Conservation (phyloP, 1,140 invertebrate genomes). For the Mycetomoellerius zeteki region DNA sequence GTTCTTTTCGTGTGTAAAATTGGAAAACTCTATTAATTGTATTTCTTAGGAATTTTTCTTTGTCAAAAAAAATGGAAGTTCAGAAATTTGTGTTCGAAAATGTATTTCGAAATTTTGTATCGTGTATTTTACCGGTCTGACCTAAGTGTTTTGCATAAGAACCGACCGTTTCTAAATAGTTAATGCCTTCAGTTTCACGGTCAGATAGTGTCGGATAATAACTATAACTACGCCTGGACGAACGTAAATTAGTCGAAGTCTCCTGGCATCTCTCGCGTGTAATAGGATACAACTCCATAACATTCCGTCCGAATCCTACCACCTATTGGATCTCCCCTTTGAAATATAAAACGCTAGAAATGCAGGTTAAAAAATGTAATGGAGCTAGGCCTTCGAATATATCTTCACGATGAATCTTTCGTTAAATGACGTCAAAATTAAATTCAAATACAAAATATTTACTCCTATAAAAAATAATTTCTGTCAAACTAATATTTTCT, state of each 20-base stretch:
- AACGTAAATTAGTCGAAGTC: constrained; percentile 29
- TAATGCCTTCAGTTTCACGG: background rate
- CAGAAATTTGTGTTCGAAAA: background rate
- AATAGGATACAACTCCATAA: constrained; percentile 52
- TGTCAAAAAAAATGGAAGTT: background rate
- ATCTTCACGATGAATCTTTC: background rate
- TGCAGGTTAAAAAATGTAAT: constrained; percentile 20
- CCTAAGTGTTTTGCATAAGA: constrained; percentile 2
- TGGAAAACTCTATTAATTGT: background rate
- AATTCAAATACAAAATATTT: background rate
- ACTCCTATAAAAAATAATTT: background rate
- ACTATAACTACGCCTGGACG: background rate
- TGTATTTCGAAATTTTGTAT: background rate
- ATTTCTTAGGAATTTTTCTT: background rate
- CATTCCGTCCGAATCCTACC: constrained; percentile 14
- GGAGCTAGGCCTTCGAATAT: background rate
- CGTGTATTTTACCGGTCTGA: background rate
- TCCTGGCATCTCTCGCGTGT: constrained; percentile 17
- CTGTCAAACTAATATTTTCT: background rate
- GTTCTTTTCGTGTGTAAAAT: background rate
- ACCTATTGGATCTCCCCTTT: constrained; percentile 17
- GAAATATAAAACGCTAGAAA: constrained; percentile 50
- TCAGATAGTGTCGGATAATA: background rate
- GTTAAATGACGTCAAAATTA: background rate
- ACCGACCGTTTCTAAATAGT: background rate